Percentiles rank a stretch among this genome's conserved stretches.
These are phyloP conservation scores for Atrichornis clamosus DNA, from an alignment of 2,113 vertebrate species.

Conservation along the genomic window DNA sequence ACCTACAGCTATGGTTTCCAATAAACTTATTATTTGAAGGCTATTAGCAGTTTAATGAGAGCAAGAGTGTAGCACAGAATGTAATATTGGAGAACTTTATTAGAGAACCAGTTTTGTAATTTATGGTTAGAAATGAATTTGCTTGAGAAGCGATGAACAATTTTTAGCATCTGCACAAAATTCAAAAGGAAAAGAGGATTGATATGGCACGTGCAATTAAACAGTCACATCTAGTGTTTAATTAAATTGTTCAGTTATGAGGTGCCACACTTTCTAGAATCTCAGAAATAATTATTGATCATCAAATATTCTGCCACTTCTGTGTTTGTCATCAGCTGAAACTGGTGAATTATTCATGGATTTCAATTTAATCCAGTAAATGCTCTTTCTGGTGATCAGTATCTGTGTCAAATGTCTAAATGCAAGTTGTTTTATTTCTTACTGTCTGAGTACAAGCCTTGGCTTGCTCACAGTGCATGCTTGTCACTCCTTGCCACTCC, in stretches of 20 bases:
- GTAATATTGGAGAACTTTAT: not conserved
- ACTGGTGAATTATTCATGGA: slow-evolving; percentile 48
- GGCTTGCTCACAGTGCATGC: not conserved
- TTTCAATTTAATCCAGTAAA: slow-evolving; percentile 20
- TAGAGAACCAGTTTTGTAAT: not conserved
- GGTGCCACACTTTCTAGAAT: not conserved
- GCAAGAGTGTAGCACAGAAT: not conserved
- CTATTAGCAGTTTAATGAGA: slow-evolving; percentile 10
- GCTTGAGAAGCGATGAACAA: not conserved
- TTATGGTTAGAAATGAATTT: slow-evolving; percentile 11
- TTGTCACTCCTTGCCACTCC: not conserved
- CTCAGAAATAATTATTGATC: slow-evolving; percentile 61
- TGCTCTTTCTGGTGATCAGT: slow-evolving; percentile 5
- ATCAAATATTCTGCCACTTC: slow-evolving; percentile 31
- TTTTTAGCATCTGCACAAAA: slow-evolving; percentile 24
- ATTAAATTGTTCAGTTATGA: slow-evolving; percentile 54
- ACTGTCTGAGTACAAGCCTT: not conserved
- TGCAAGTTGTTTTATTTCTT: not conserved
- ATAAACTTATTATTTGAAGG: not conserved
- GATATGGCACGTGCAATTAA: slow-evolving; percentile 34
- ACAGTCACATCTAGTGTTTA: slow-evolving; percentile 37
- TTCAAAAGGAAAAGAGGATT: not conserved
- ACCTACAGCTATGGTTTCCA: not conserved
- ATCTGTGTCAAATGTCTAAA: slow-evolving; percentile 17
- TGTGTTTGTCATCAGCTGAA: slow-evolving; percentile 29